Evolutionary conservation across 2,888 invertebrate genomes (phyloP).

Genomic region (Empis livida): DNA sequence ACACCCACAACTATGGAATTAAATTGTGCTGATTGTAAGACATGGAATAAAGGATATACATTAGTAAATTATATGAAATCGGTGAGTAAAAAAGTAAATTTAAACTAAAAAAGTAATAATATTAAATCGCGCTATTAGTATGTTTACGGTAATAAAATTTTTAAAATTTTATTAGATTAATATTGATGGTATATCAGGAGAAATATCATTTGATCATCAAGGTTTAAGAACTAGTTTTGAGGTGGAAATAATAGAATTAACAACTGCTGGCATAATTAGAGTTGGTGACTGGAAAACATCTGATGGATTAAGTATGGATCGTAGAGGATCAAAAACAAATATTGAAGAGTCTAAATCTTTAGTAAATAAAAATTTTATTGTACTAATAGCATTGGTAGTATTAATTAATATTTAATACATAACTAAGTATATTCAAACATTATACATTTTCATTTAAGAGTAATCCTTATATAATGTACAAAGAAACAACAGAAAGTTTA

Average conservation of each 20-base stretch:
- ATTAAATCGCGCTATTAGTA: too few species aligned
- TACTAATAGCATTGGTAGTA: constrained; percentile 53
- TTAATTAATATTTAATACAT: background rate
- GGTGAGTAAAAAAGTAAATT: constrained; percentile 14
- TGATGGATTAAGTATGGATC: constrained; percentile 44
- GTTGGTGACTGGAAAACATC: constrained; percentile 57
- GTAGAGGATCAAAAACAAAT: constrained; percentile 31
- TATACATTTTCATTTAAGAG: constrained; percentile 41
- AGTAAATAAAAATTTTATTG: constrained; percentile 55
- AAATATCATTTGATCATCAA: constrained; percentile 60
- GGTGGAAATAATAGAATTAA: constrained; percentile 54
- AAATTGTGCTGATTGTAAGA: constrained; percentile 43
- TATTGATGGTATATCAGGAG: constrained; percentile 53
- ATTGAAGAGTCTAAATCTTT: constrained; percentile 44
- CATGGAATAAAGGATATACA: constrained; percentile 69
- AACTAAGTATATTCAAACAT: too few species aligned
- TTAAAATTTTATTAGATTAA: constrained; percentile 13
- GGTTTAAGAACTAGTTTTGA: constrained; percentile 58
- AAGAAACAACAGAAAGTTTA: constrained; percentile 49
- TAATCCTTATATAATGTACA: constrained; percentile 76
- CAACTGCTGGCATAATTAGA: constrained; percentile 47
- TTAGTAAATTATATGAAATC: constrained; percentile 61
- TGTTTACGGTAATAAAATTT: too few species aligned
- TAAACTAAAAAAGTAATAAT: too few species aligned
- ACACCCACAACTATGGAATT: constrained; percentile 38